Conservation (phyloP, 2,113 vertebrate genomes). For the Micromys minutus region DNA sequence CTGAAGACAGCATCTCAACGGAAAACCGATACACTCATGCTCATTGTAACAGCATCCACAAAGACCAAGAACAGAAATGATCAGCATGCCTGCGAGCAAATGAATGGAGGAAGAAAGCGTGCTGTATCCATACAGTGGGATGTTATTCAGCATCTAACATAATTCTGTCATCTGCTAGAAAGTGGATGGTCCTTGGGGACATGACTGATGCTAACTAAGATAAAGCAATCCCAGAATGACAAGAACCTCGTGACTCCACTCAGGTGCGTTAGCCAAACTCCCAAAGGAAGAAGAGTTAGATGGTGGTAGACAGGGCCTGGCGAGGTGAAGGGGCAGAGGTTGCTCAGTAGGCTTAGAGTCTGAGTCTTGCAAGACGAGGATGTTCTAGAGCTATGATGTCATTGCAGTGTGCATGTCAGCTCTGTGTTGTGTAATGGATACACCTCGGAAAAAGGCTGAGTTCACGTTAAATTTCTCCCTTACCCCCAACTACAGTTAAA, state of each 20-base stretch:
- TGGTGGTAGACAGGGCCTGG: not conserved
- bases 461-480: not conserved
- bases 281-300: not conserved
- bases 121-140: not conserved
- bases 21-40: not conserved
- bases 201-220: not conserved
- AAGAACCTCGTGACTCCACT: not conserved
- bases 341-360: not conserved
- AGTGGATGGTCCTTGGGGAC: not conserved
- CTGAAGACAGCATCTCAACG: not conserved
- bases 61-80: not conserved
- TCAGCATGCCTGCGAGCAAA: no score
- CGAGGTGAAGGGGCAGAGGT: not conserved
- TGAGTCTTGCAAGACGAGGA: not conserved
- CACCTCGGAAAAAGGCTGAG: not conserved
- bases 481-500: not conserved
- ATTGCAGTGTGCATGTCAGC: not conserved
- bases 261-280: not conserved
- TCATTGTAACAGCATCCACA: not conserved
- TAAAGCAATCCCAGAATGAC: not conserved
- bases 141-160: not conserved
- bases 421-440: no score
- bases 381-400: not conserved
- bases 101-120: not conserved
- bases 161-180: not conserved